These are phyloP conservation scores for Tolypeutes matacus DNA, from an alignment of 2,797 vertebrate genomes.

Conservation along the genomic window DNA sequence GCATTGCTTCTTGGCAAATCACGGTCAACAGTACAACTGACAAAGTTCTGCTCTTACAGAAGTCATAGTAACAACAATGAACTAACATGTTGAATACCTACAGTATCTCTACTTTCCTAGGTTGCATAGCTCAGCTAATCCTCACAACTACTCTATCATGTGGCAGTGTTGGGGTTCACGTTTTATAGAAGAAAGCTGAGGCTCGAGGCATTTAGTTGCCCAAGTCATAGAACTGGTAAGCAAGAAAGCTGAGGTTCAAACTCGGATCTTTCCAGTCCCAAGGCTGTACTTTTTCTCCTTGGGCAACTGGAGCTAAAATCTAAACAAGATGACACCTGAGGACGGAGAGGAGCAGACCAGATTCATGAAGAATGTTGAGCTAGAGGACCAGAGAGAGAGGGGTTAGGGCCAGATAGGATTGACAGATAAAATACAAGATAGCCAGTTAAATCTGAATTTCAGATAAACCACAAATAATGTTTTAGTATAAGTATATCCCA, in stretches of 20 bases:
- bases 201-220: background rate
- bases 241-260: background rate
- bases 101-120: background rate
- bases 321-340: background rate
- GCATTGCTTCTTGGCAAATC: background rate
- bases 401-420: background rate
- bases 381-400: background rate
- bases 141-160: background rate
- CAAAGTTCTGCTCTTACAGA: background rate
- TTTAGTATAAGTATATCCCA: background rate
- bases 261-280: background rate
- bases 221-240: background rate
- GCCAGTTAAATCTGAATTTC: constrained; percentile 35
- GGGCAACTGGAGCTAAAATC: background rate
- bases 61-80: background rate
- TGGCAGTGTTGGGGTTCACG: background rate
- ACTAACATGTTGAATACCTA: background rate
- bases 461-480: constrained; percentile 42
- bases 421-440: background rate
- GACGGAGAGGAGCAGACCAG: background rate
- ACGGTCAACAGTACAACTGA: background rate
- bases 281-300: background rate
- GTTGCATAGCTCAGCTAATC: background rate
- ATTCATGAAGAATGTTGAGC: background rate
- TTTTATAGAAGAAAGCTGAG: background rate